Evolutionary conservation across 1,140 invertebrate species (phyloP).

Genomic region (Drosophila lacertosa): DNA sequence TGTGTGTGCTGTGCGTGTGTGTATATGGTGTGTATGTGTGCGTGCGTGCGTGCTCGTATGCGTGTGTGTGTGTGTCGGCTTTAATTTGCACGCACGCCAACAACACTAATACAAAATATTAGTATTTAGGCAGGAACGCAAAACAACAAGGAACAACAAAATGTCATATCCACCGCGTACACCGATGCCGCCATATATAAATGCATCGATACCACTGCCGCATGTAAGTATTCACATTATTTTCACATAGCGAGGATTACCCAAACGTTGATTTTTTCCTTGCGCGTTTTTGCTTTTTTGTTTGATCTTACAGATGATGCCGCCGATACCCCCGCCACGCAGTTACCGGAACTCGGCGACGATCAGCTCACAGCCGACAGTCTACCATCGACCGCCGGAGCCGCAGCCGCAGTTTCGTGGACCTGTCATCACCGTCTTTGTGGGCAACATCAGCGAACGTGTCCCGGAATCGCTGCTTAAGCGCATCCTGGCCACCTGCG

Average conservation of each 20-base stretch:
- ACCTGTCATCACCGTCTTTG: conserved; percentile 98
- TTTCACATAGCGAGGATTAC: too few relatives aligned
- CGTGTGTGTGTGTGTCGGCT: conserved; percentile 58
- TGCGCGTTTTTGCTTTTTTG: too few relatives aligned
- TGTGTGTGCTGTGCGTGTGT: conserved; percentile 31
- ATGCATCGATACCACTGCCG: conserved; percentile 85
- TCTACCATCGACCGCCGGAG: conserved; percentile 79
- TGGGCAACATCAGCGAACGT: conserved; percentile 97
- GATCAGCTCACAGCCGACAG: conserved; percentile 80
- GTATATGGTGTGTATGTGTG: conserved; percentile 20
- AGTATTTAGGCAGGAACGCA: conserved; percentile 33
- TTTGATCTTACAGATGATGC: conserved; percentile 84
- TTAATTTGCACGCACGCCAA: conserved; percentile 59
- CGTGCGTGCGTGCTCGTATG: conserved; percentile 22
- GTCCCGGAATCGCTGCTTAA: conserved; percentile 98
- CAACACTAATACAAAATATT: conserved; percentile 34
- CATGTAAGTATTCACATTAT: conserved; percentile 60
- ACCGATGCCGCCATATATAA: conserved; percentile 86
- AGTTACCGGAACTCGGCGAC: conserved; percentile 83
- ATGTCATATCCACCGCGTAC: conserved; percentile 84
- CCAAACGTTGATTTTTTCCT: too few relatives aligned
- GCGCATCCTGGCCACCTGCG: conserved; percentile 95
- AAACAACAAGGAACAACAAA: conserved; percentile 28
- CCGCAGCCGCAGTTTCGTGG: conserved; percentile 86
- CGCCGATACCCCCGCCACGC: conserved; percentile 83